Conservation (phyloP, 2,888 invertebrate genomes). For the Diabrotica balteata region DNA sequence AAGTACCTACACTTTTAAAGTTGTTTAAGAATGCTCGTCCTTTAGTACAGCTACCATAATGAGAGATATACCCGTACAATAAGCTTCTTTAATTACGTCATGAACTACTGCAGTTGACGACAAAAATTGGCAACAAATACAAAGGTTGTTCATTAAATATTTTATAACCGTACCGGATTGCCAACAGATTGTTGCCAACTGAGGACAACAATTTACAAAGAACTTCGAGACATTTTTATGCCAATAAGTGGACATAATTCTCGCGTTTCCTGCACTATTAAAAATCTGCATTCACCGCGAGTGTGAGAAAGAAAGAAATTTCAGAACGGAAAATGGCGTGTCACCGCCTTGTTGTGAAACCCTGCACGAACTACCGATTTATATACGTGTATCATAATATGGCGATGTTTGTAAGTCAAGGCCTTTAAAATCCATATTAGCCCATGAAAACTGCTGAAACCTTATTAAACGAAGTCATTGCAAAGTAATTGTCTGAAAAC, state of each 20-base stretch:
- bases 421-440: conserved; percentile 18
- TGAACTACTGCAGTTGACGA: too few relatives aligned
- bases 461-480: not conserved
- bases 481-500: conserved; percentile 12
- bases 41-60: too few relatives aligned
- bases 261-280: not conserved
- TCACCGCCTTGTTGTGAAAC: conserved; percentile 22
- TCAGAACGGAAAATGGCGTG: conserved; percentile 21
- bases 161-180: too few relatives aligned
- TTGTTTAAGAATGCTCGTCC: too few relatives aligned
- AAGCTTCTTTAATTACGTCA: too few relatives aligned
- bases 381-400: conserved; percentile 23
- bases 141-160: too few relatives aligned
- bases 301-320: not conserved
- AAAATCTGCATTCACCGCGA: not conserved
- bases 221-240: not conserved
- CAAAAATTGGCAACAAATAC: too few relatives aligned
- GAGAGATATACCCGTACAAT: too few relatives aligned
- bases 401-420: conserved; percentile 24
- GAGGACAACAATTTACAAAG: not conserved
- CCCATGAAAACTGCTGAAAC: conserved; percentile 2
- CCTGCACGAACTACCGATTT: conserved; percentile 26
- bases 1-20: too few relatives aligned
- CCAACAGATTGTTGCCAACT: too few relatives aligned
- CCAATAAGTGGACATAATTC: too few relatives aligned